Conservation (phyloP, 2,797 vertebrate genomes). For the Coluber constrictor region DNA sequence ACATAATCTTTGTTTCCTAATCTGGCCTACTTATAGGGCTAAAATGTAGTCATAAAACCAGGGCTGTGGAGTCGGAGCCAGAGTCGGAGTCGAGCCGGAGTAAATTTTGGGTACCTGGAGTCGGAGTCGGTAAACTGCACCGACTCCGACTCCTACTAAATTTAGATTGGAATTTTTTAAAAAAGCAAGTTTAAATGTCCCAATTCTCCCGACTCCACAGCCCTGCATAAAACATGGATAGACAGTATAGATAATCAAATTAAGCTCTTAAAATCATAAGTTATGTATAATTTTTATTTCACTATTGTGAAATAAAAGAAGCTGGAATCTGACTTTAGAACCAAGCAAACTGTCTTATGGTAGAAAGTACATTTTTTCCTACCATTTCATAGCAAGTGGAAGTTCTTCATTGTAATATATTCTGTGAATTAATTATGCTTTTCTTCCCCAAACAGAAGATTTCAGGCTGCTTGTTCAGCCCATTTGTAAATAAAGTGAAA, state of each 20-base stretch:
- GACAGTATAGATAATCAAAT: not conserved
- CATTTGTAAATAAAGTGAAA: not conserved
- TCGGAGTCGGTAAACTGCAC: no score
- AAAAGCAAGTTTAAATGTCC: no score
- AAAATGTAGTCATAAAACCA: not conserved
- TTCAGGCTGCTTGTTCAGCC: not conserved
- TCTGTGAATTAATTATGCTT: not conserved
- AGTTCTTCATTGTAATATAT: not conserved
- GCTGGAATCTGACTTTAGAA: not conserved
- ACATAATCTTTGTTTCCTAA: not conserved
- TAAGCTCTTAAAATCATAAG: not conserved
- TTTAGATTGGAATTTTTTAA: no score
- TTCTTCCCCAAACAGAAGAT: not conserved
- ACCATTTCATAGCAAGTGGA: not conserved
- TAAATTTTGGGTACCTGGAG: no score
- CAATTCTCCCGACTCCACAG: no score
- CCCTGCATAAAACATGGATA: not conserved
- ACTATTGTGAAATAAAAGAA: not conserved
- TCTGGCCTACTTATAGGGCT: not conserved
- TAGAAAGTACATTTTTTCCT: not conserved
- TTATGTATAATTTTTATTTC: not conserved
- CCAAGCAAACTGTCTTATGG: not conserved
- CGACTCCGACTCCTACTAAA: no score
- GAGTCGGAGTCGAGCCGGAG: no score
- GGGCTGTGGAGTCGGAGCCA: no score